Percentiles rank a stretch among this genome's conserved stretches.
Evolutionary conservation across 2,888 invertebrate genomes (phyloP).

Genomic region (Aproaerema taeniolella): DNA sequence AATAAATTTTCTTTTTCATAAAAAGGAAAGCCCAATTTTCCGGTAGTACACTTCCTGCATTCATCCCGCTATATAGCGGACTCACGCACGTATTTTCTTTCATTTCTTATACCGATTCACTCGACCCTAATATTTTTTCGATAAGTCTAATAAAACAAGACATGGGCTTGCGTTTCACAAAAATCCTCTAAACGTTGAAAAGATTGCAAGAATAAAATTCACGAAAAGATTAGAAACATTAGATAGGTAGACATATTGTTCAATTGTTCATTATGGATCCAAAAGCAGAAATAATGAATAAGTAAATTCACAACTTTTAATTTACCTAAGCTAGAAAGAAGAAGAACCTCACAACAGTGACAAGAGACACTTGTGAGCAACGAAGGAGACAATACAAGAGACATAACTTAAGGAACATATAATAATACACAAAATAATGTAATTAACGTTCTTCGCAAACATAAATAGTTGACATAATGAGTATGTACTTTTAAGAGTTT

Average conservation of each 20-base stretch:
- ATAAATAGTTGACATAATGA: too few species aligned
- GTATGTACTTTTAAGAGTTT: too few species aligned
- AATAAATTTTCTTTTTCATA: slow-evolving; percentile 4
- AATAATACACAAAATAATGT: too few species aligned
- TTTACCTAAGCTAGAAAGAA: neutral
- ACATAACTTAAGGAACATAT: too few species aligned
- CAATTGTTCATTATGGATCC: too few species aligned
- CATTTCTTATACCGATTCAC: neutral
- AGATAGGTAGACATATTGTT: too few species aligned
- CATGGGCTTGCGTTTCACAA: neutral
- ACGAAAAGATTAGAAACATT: neutral
- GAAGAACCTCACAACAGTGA: neutral
- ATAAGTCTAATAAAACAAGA: slow-evolving; percentile 5
- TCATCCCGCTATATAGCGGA: neutral
- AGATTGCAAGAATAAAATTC: neutral
- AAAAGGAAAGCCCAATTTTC: slow-evolving; percentile 5
- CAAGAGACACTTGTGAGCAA: too few species aligned
- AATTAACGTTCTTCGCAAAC: too few species aligned
- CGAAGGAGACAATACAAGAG: too few species aligned
- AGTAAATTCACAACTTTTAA: too few species aligned
- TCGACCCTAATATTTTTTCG: slow-evolving; percentile 3
- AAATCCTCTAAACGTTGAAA: neutral
- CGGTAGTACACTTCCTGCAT: slow-evolving; percentile 1
- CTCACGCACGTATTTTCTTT: neutral
- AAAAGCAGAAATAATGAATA: too few species aligned